Percentiles rank a stretch among this genome's conserved stretches.
phyloP scores from a whole-genome alignment of 2,113 vertebrate genomes.

The Channa maculata region DNA sequence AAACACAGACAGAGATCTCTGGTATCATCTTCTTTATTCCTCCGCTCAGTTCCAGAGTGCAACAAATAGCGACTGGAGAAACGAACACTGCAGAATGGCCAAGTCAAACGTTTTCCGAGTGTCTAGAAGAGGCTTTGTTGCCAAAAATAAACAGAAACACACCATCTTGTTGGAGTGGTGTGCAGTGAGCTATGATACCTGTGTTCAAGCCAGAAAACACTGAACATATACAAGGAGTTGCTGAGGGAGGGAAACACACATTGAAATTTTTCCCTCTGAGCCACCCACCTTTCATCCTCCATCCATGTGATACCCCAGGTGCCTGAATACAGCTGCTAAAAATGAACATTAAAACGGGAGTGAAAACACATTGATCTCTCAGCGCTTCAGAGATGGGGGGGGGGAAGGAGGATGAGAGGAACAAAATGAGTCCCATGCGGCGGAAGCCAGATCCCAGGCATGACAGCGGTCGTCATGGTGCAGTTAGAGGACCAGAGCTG shows the following conservation, averaged over 20 bases:
- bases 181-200: slow-evolving; percentile 33
- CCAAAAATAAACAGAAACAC: slow-evolving; percentile 40
- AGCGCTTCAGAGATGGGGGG: slow-evolving; percentile 27
- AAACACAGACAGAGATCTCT: slow-evolving; percentile 18
- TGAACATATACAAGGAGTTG: slow-evolving; percentile 4
- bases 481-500: slow-evolving; percentile 44
- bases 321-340: slow-evolving; percentile 43
- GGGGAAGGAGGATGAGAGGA: slow-evolving; percentile 33
- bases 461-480: slow-evolving; percentile 70
- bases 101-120: slow-evolving; percentile 24
- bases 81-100: background rate
- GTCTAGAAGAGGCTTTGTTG: slow-evolving; percentile 9
- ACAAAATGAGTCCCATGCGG: slow-evolving; percentile 59
- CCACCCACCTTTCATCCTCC: slow-evolving; percentile 53
- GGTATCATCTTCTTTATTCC: slow-evolving; percentile 67
- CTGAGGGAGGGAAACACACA: slow-evolving; percentile 27
- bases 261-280: slow-evolving; percentile 30
- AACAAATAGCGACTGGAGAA: slow-evolving; percentile 23
- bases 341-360: slow-evolving; percentile 52
- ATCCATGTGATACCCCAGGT: slow-evolving; percentile 44
- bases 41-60: slow-evolving; percentile 24
- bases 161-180: slow-evolving; percentile 16
- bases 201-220: slow-evolving; percentile 30
- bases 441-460: slow-evolving; percentile 51
- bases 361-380: slow-evolving; percentile 29